Conservation (phyloP, 2,888 invertebrate species). For the Caenorhabditis afra region DNA sequence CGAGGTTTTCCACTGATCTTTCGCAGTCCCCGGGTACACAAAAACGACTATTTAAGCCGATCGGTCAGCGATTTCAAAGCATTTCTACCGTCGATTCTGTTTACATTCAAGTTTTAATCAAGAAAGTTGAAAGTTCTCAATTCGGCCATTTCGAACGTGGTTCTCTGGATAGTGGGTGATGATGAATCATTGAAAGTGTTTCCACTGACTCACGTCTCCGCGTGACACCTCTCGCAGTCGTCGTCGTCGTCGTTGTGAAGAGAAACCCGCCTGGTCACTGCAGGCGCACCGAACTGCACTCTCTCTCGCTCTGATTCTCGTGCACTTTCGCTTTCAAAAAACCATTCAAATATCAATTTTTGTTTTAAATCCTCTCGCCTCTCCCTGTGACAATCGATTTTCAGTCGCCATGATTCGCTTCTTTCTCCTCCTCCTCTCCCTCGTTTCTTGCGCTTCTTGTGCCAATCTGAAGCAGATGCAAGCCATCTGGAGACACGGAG, state of each 20-base stretch:
- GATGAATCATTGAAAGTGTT: too few relatives aligned
- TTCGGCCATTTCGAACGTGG: too few relatives aligned
- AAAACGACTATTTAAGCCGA: conserved; percentile 30
- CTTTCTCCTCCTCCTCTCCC: background rate
- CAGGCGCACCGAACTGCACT: background rate
- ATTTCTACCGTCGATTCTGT: background rate
- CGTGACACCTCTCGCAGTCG: too few relatives aligned
- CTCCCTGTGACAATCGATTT: conserved; percentile 4
- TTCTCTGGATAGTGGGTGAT: too few relatives aligned
- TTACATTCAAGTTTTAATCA: background rate
- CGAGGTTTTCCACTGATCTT: conserved; percentile 37
- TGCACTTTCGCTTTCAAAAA: conserved; percentile 4
- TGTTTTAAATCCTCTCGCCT: background rate
- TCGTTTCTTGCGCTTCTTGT: background rate
- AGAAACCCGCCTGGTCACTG: too few relatives aligned
- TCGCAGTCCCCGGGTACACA: conserved; percentile 3
- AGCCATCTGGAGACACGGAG: conserved; percentile 90
- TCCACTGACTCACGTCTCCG: too few relatives aligned
- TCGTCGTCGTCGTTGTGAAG: too few relatives aligned
- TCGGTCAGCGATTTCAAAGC: conserved; percentile 5
- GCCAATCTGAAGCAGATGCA: conserved; percentile 65
- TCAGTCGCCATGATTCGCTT: conserved; percentile 9
- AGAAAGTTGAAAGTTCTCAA: too few relatives aligned
- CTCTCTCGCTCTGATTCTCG: background rate
- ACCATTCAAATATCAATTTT: background rate